Conservation (phyloP, 2,113 vertebrate species). For the Rattus norvegicus region GRCr8 NC_086026.1:83858001-83858500, state of each 20-base stretch:
- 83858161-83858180: background rate
- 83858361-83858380: background rate
- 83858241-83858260: too few species aligned
- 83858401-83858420: background rate
- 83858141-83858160: background rate
- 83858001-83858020: too few species aligned
- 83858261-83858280: background rate
- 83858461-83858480: slow-evolving; percentile 30
- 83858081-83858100: too few species aligned
- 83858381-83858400: slow-evolving; percentile 10
- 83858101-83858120: too few species aligned
- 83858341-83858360: background rate
- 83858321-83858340: background rate
- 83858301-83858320: background rate
- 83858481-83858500: slow-evolving; percentile 50
- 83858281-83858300: background rate
- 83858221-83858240: background rate
- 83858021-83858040: too few species aligned
- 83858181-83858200: background rate
- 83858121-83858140: background rate
- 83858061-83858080: background rate
- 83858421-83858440: background rate
- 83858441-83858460: background rate
- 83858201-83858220: background rate
- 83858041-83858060: too few species aligned